phyloP scores from a whole-genome alignment of 2,888 invertebrate genomes.

The Oxystoma pomonae region DNA sequence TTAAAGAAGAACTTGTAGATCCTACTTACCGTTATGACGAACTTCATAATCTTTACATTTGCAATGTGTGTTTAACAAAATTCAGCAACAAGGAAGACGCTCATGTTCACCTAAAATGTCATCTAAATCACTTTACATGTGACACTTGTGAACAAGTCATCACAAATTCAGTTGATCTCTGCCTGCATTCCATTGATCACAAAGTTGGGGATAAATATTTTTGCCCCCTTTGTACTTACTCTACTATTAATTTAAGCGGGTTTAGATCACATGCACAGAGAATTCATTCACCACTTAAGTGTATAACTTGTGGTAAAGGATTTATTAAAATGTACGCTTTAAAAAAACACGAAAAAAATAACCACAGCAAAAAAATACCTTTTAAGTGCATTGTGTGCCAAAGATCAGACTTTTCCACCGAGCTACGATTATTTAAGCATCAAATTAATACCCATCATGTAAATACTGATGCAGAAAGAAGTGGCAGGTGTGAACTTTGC shows the following conservation, averaged over 20 bases:
- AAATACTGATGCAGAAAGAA: background rate
- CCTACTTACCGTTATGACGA: background rate
- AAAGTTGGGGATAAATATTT: background rate
- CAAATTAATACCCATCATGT: background rate
- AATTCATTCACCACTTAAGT: background rate
- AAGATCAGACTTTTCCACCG: background rate
- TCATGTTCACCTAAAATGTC: background rate
- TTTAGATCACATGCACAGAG: background rate
- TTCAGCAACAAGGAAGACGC: background rate
- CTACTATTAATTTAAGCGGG: background rate
- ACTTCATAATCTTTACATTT: background rate
- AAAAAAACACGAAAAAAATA: background rate
- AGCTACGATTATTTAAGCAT: background rate
- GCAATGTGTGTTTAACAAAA: background rate
- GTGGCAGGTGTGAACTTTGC: background rate
- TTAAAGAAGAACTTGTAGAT: background rate
- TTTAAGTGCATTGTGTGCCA: background rate
- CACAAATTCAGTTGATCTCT: background rate
- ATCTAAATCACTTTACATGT: background rate
- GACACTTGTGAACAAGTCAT: background rate
- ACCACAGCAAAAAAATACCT: background rate
- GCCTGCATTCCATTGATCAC: background rate
- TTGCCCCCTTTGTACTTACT: background rate
- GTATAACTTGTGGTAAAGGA: background rate
- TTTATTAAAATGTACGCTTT: background rate